Base-by-base conservation (phyloP, 2,888 invertebrate species). In the Microctonus aethiopoides region DNA sequence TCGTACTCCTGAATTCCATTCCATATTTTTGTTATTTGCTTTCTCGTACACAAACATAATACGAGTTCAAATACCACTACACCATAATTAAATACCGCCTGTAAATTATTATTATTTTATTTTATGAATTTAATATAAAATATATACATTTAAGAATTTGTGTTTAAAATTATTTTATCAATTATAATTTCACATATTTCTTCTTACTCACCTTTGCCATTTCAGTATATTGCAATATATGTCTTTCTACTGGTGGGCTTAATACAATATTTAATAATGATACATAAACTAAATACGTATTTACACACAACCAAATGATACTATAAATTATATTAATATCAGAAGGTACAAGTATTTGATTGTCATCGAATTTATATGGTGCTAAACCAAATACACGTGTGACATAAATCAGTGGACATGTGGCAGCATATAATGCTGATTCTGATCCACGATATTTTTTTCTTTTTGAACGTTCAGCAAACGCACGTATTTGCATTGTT, bases 1-100 rank as follows among this genome's bases (percentile, higher is more conserved):
- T 86, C 86, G 61, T 78, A 83, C 64, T 84, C 79, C 34, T 83
- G 79, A 13, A 85, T 74, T 2, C 62, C 67, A 67, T 84, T 86
- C 84, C 84, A 85, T 7, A 83, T 75, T 16, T 39, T 69, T 3
- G 63, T 46, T 24, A 86, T 81, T n/a, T 74, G 65, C 9, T 36
- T 60, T n/a, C 82, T 77, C 3, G 68, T 68, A 4, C 65, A 22
- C 1, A 80, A 6, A 10, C 75, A 68, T n/a, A 72, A 9, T 0
- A 77, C 0, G 2, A 84, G 56, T 29, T 83, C 78, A 59, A 76
- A 68, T 41, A 81, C 22, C 0, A 75, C 65, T 11, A 80, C 75
- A 2, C 36, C 1, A 63, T 77, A 83, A 67, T 86, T 86, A 22
- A 77, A 63, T 9, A 75, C 16, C 20, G 80, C 73, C 83, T 82